These are phyloP conservation scores for Gobio gobio DNA, from an alignment of 2,113 vertebrate genomes.

Conservation along the genomic window DNA sequence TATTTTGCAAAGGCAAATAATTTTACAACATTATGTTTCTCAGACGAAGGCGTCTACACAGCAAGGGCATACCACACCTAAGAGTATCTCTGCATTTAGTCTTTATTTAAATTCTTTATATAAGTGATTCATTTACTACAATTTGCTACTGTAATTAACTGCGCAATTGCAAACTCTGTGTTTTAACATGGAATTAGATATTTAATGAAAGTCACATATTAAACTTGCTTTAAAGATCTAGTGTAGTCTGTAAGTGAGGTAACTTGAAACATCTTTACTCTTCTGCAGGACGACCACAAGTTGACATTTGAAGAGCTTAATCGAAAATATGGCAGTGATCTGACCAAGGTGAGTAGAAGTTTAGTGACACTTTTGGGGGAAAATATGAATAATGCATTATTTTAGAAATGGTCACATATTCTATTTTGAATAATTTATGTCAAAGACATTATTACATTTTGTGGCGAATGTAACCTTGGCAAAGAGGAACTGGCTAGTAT, in stretches of 20 bases:
- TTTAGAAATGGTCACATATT: background rate
- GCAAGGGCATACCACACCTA: too few species aligned
- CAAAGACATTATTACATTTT: background rate
- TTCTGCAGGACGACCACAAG: conserved; percentile 92
- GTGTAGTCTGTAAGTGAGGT: background rate
- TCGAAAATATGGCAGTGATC: conserved; percentile 92
- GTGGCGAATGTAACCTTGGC: background rate
- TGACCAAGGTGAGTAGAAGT: conserved; percentile 79
- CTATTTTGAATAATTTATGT: background rate
- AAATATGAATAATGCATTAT: background rate
- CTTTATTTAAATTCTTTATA: too few species aligned
- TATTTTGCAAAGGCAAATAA: background rate
- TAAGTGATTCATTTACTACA: too few species aligned
- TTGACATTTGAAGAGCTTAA: conserved; percentile 92
- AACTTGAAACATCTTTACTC: background rate
- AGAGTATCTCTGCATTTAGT: too few species aligned
- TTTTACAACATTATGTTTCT: background rate
- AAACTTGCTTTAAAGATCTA: background rate
- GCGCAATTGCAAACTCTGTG: too few species aligned
- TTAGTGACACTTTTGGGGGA: background rate
- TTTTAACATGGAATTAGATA: too few species aligned
- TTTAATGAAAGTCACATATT: background rate
- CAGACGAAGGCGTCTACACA: background rate
- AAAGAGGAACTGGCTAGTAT: too few species aligned
- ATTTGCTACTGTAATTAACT: too few species aligned